A percentile compares a stretch with the other conserved stretches of the same genome.
Conservation (phyloP, 2,113 vertebrate species). For the Alligator mississippiensis region DNA sequence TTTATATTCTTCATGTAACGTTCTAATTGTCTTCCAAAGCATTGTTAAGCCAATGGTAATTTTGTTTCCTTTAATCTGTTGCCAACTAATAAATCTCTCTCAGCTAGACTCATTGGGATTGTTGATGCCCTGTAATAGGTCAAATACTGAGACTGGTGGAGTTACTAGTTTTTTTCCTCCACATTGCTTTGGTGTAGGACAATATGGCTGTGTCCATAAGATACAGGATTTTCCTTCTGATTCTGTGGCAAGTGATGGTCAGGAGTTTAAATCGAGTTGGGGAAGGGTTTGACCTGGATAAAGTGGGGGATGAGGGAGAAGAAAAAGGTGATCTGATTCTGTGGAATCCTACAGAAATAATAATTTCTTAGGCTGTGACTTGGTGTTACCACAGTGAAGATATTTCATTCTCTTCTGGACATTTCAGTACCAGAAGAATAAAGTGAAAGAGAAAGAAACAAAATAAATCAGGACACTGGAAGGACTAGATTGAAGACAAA, state of each 20-base stretch:
- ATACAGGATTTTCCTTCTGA: background rate
- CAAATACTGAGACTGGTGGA: constrained; percentile 1
- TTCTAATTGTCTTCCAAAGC: constrained; percentile 5
- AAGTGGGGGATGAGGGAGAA: background rate
- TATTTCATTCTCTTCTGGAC: background rate
- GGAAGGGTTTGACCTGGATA: constrained; percentile 8
- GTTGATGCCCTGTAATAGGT: background rate
- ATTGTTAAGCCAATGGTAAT: constrained; percentile 46
- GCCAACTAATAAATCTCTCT: constrained; percentile 55
- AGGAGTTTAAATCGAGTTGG: background rate
- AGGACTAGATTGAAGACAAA: background rate
- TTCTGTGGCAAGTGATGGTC: background rate
- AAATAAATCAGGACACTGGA: background rate
- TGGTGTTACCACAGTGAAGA: background rate
- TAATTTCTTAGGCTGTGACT: background rate
- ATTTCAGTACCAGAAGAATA: background rate
- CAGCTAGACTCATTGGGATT: constrained; percentile 42
- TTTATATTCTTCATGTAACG: constrained; percentile 18
- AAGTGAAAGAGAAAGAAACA: background rate
- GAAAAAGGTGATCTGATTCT: background rate
- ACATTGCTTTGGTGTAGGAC: background rate
- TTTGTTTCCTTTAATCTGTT: constrained; percentile 51
- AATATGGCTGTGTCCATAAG: background rate
- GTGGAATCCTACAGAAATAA: background rate
- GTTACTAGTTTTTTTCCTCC: background rate